These are phyloP conservation scores for Athrips mouffetella DNA, from an alignment of 2,888 invertebrate species.

Conservation along the genomic window DNA sequence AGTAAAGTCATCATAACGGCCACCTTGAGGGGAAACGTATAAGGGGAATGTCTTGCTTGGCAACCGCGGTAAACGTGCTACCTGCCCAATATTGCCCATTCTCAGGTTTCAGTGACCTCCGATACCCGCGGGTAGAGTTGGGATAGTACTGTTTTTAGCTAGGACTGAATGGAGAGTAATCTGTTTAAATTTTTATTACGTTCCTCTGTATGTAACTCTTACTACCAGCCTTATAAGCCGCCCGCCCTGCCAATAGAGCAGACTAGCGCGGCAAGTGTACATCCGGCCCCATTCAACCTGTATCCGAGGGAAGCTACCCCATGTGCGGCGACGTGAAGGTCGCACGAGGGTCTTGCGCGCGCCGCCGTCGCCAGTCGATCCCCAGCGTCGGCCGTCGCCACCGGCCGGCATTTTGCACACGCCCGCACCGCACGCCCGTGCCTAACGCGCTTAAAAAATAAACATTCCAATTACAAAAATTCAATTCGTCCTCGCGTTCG, in stretches of 20 bases:
- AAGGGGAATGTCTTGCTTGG: too few species aligned
- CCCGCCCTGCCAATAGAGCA: not conserved
- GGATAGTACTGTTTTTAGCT: too few species aligned
- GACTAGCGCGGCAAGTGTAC: not conserved
- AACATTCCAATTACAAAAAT: conserved; percentile 20
- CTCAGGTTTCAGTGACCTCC: too few species aligned
- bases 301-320: conserved; percentile 31
- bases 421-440: conserved; percentile 27
- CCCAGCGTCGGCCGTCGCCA: conserved; percentile 54
- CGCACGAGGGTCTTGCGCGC: conserved; percentile 42
- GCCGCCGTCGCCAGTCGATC: conserved; percentile 63
- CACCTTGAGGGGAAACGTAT: too few species aligned
- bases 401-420: conserved; percentile 37
- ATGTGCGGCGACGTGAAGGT: conserved; percentile 42
- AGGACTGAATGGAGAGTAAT: too few species aligned
- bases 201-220: too few species aligned
- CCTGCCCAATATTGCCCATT: too few species aligned
- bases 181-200: too few species aligned
- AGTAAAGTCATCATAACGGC: too few species aligned
- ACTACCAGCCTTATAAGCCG: not conserved
- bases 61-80: too few species aligned
- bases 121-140: too few species aligned
- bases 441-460: conserved; percentile 33
- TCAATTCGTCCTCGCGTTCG: conserved; percentile 24
- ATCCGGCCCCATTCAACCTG: not conserved